phyloP scores from a whole-genome alignment of 2,888 invertebrate genomes.

The Drosophila rubida region DNA sequence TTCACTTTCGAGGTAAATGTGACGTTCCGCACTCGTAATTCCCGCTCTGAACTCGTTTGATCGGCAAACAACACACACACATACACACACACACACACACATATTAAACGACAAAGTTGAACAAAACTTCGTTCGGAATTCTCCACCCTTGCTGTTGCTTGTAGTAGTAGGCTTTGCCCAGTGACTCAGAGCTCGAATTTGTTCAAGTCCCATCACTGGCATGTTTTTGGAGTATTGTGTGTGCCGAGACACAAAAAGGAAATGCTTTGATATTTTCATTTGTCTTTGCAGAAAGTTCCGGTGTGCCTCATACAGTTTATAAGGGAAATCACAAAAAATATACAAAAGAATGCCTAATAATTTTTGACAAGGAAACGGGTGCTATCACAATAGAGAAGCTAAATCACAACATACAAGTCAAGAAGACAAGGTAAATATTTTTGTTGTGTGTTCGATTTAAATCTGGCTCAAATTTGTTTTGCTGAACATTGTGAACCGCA shows the following conservation, averaged over 20 bases:
- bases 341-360: constrained; percentile 95
- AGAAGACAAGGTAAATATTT: constrained; percentile 91
- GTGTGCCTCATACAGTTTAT: constrained; percentile 95
- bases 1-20: constrained; percentile 35
- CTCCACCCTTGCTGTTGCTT: not conserved
- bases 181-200: not conserved
- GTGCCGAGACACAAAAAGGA: not conserved
- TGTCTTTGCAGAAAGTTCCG: constrained; percentile 90
- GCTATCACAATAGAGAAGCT: constrained; percentile 97
- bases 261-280: not conserved
- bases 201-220: not conserved
- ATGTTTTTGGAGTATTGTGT: not conserved
- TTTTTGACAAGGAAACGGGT: constrained; percentile 96
- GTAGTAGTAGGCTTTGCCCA: not conserved
- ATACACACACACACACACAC: not conserved
- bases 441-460: not conserved
- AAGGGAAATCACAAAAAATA: constrained; percentile 97
- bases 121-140: constrained; percentile 12
- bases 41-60: constrained; percentile 23
- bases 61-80: not conserved
- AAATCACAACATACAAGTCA: constrained; percentile 95
- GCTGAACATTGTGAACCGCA: not conserved
- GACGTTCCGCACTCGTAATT: constrained; percentile 19
- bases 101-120: constrained; percentile 29
- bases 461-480: no score